phyloP scores from a whole-genome alignment of 2,797 vertebrate genomes.

The Chiloscyllium punctatum region DNA sequence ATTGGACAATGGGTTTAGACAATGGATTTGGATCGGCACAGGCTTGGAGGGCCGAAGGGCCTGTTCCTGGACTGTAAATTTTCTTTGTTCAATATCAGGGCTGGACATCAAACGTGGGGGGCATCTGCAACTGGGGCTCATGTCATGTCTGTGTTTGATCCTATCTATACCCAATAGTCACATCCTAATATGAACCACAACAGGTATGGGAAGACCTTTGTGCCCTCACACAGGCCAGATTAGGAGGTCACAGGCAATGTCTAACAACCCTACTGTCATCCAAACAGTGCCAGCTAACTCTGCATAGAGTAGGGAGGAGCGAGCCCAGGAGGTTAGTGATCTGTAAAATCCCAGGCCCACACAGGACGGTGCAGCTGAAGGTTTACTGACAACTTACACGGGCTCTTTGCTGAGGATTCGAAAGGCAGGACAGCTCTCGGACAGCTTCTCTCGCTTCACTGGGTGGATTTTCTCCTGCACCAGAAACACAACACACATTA shows the following conservation, averaged over 20 bases:
- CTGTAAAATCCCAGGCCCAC: no score
- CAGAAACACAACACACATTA: not conserved
- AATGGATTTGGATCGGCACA: no score
- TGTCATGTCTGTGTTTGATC: not conserved
- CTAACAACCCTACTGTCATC: not conserved
- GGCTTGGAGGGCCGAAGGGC: no score
- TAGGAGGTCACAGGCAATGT: not conserved
- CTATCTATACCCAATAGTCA: not conserved
- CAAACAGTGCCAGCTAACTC: not conserved
- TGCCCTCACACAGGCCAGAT: no score
- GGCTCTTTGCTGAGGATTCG: conserved; percentile 73
- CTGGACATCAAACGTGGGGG: not conserved
- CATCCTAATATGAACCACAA: not conserved
- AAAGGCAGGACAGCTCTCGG: conserved; percentile 69
- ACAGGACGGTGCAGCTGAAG: not conserved
- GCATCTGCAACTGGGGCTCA: not conserved
- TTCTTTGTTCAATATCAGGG: not conserved
- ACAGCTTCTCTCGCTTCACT: conserved; percentile 77
- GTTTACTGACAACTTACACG: conserved; percentile 53
- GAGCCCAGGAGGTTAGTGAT: not conserved
- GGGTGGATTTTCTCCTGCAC: conserved; percentile 73
- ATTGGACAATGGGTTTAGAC: no score
- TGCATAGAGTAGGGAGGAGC: not conserved
- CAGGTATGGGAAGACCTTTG: not conserved
- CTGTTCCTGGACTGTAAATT: no score